Evolutionary conservation across 2,797 vertebrate genomes (phyloP).

Genomic region (Peromyscus attwateri): DNA sequence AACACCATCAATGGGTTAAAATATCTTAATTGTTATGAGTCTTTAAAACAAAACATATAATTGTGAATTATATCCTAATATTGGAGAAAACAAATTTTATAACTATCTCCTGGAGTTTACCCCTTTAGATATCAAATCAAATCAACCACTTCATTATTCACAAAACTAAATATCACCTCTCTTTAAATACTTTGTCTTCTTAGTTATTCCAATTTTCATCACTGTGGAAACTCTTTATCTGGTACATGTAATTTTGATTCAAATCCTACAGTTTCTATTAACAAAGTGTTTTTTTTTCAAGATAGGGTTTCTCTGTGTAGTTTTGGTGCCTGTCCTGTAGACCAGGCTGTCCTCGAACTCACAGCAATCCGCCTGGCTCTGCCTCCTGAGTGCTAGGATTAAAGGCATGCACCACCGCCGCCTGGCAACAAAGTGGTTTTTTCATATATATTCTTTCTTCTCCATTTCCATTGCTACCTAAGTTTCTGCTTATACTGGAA

Average conservation of each 20-base stretch:
- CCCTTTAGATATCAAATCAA: neutral
- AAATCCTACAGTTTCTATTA: constrained; percentile 29
- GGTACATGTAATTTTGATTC: neutral
- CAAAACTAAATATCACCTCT: constrained; percentile 43
- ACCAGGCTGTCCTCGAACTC: too few species aligned
- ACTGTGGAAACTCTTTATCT: constrained; percentile 8
- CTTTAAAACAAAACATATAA: neutral
- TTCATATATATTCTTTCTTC: constrained; percentile 19
- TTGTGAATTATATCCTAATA: constrained; percentile 56
- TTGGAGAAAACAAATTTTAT: constrained; percentile 40
- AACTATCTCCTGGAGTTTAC: constrained; percentile 19
- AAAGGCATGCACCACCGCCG: too few species aligned
- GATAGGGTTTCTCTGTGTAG: too few species aligned
- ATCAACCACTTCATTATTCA: constrained; percentile 30
- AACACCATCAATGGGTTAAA: constrained; percentile 31
- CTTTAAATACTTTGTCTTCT: constrained; percentile 32
- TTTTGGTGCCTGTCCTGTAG: too few species aligned
- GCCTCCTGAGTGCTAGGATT: too few species aligned
- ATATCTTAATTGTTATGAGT: constrained; percentile 27
- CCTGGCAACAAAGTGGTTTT: neutral
- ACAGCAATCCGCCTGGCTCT: too few species aligned
- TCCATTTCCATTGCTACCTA: neutral
- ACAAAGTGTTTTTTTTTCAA: neutral
- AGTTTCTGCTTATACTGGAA: neutral
- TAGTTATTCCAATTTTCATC: constrained; percentile 50